Conservation (phyloP, 2,797 vertebrate genomes). For the Pterois miles region DNA sequence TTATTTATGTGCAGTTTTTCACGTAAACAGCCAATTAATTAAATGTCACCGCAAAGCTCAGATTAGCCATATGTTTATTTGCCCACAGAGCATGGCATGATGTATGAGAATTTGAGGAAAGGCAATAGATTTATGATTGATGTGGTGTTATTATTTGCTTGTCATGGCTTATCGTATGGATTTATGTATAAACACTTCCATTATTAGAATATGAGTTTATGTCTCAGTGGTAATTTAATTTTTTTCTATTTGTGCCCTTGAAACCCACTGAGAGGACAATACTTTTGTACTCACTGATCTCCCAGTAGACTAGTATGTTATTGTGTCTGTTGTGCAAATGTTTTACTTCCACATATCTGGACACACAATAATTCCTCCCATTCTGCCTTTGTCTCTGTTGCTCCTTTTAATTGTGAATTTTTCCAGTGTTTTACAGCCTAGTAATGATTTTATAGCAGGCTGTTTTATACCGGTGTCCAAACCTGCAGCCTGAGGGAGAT, state of each 20-base stretch:
- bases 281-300: slow-evolving; percentile 2
- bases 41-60: slow-evolving; percentile 47
- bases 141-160: slow-evolving; percentile 34
- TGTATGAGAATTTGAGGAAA: slow-evolving; percentile 15
- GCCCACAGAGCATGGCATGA: slow-evolving; percentile 8
- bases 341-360: slow-evolving; percentile 67
- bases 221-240: neutral
- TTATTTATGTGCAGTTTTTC: slow-evolving; percentile 44
- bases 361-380: slow-evolving; percentile 56
- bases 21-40: slow-evolving; percentile 52
- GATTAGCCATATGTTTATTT: slow-evolving; percentile 41
- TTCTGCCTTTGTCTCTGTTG: slow-evolving; percentile 66
- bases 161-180: slow-evolving; percentile 29
- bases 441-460: slow-evolving; percentile 78
- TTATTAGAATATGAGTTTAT: slow-evolving; percentile 16
- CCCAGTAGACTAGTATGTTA: slow-evolving; percentile 28
- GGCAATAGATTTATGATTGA: slow-evolving; percentile 32
- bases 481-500: slow-evolving; percentile 74
- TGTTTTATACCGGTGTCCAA: slow-evolving; percentile 75
- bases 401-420: slow-evolving; percentile 74
- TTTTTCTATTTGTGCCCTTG: slow-evolving; percentile 1
- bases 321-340: slow-evolving; percentile 67
- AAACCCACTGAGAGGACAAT: slow-evolving; percentile 31
- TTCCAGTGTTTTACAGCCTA: slow-evolving; percentile 68
- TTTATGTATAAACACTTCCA: slow-evolving; percentile 22